Conservation (phyloP, 2,888 invertebrate genomes). For the Cyclophora punctaria region DNA sequence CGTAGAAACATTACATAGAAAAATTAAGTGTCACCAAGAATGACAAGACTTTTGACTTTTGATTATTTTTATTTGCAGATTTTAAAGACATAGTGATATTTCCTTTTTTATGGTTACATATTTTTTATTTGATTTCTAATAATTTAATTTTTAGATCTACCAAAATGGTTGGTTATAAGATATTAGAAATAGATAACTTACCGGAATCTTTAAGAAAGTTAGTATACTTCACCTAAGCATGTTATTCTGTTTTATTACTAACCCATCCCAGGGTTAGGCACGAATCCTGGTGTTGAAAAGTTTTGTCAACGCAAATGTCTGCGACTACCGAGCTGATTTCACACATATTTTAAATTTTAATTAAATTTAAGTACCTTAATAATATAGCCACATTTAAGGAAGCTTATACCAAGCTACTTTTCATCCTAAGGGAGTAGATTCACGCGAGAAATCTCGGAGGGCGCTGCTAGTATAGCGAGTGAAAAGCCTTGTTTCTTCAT, state of each 20-base stretch:
- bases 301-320: too few relatives aligned
- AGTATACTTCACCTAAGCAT: background rate
- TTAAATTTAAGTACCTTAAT: background rate
- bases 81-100: too few relatives aligned
- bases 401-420: background rate
- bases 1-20: too few relatives aligned
- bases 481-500: too few relatives aligned
- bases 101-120: too few relatives aligned
- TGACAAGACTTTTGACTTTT: too few relatives aligned
- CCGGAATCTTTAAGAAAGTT: conserved; percentile 12
- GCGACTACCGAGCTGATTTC: too few relatives aligned
- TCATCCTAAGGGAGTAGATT: background rate
- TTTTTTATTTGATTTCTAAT: background rate
- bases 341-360: background rate
- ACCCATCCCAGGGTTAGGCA: background rate
- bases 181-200: conserved; percentile 12
- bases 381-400: background rate
- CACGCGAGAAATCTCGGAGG: too few relatives aligned
- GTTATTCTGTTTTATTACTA: background rate
- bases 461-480: too few relatives aligned
- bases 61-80: too few relatives aligned
- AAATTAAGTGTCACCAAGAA: too few relatives aligned
- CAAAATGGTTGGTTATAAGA: conserved; percentile 5
- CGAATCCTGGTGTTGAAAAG: too few relatives aligned
- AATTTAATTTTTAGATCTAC: conserved; percentile 6